Base-by-base conservation (phyloP, 2,113 vertebrate species). In the Pitta sordida region DNA sequence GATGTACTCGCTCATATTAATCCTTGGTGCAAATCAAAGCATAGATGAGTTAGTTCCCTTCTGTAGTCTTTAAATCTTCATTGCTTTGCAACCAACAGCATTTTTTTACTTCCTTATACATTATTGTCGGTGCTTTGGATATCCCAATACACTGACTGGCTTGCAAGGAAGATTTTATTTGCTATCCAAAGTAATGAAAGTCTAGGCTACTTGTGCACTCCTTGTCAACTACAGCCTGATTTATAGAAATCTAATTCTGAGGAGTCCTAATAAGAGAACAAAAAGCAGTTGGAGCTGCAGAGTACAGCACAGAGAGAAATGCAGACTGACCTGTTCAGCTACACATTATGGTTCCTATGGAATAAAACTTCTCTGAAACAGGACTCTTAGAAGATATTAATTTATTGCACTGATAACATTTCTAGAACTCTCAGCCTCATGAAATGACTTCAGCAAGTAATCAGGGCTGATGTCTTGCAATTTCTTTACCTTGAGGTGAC, bases 1-100 rank as follows among this genome's bases (percentile, higher is more conserved):
- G 22, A 6, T 76, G 27, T 74, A 69, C 26, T 65, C 23, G 22
- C 22, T 48, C 26, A 17, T 59, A 58, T 49, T 49, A 85, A 67
- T 69, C 37, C 4, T 73, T 70, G 16, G 24, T 34, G 23, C 27
- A 82, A 27, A 20, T 43, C 0, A 0, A 59, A 39, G 26, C 36
- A 55, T 8, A 52, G n/a, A 62, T 48, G 27, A 83, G 29, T 59
- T 82, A 9, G 44, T 53, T 87, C 10, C 9, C 11, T 65, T 67
- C 21, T 63, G 29, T 30, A 70, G 58, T 37, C 48, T 85, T 91
- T 64, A 90, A 91, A 87, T 60, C 44, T 56, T 48, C 26, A 3
- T 34, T 36, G 44, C 81, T 84, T 62, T 37, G 27, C 39, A 63
- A 55, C 37, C 4, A 3, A 80, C 46, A 59, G 55, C 23, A 51